phyloP scores from a whole-genome alignment of 2,113 vertebrate species.

The Origma solitaria region DNA sequence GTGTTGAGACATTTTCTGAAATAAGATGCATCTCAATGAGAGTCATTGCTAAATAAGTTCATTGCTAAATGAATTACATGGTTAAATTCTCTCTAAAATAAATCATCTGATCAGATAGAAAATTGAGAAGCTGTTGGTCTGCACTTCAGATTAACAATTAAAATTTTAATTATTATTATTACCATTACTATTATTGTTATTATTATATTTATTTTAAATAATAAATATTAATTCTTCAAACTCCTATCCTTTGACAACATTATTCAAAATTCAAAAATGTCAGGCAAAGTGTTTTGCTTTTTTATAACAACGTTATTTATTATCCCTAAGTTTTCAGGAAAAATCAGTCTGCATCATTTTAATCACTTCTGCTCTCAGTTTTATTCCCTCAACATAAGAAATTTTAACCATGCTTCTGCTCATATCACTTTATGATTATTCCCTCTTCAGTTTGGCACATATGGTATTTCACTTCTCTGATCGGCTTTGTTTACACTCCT shows the following conservation, averaged over 20 bases:
- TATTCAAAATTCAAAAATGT: not conserved
- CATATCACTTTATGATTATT: not conserved
- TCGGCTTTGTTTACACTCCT: not conserved
- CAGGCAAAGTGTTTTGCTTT: not conserved
- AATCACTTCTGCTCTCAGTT: not conserved
- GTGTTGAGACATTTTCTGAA: not conserved
- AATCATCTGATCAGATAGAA: not conserved
- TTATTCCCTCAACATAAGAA: not conserved
- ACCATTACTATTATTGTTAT: not conserved
- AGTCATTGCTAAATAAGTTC: not conserved
- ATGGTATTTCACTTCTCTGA: not conserved
- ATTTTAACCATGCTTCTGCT: not conserved
- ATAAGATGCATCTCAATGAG: not conserved
- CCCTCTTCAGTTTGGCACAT: not conserved
- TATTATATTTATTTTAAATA: not conserved
- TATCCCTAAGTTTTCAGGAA: not conserved
- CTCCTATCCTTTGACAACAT: not conserved
- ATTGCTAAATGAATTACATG: not conserved
- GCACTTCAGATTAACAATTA: not conserved
- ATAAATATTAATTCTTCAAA: not conserved
- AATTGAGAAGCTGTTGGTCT: not conserved
- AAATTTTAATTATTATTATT: not conserved
- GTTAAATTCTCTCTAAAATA: not conserved
- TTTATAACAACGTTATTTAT: not conserved
- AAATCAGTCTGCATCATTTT: not conserved